A percentile compares a stretch with the other conserved stretches of the same genome.
Conservation (phyloP, 1,140 invertebrate species). For the Hormaphis cornu region DNA sequence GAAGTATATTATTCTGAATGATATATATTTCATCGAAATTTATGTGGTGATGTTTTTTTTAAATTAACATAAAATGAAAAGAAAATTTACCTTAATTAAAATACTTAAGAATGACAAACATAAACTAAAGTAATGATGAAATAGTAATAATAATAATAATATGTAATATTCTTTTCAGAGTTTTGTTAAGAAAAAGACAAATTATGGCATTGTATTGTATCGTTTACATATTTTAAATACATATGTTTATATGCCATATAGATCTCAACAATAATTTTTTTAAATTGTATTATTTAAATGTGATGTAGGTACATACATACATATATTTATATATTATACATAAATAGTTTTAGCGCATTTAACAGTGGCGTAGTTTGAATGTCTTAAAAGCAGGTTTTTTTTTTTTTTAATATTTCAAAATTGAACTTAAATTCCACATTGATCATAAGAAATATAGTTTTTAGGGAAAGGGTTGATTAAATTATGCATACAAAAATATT, state of each 20-base stretch:
- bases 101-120: slow-evolving; percentile 13
- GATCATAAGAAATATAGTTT: too few relatives aligned
- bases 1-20: slow-evolving; percentile 8
- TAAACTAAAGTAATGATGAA: slow-evolving; percentile 15
- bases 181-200: slow-evolving; percentile 17
- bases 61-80: slow-evolving; percentile 8
- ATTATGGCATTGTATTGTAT: slow-evolving; percentile 12
- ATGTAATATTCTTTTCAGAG: neutral
- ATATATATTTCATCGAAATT: slow-evolving; percentile 2
- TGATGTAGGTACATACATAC: too few relatives aligned
- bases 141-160: slow-evolving; percentile 13
- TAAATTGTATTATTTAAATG: slow-evolving; percentile 13
- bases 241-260: neutral
- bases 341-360: too few relatives aligned
- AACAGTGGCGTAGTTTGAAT: too few relatives aligned
- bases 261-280: slow-evolving; percentile 2
- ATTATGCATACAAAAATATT: too few relatives aligned
- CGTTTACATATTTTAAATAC: too few relatives aligned
- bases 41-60: neutral
- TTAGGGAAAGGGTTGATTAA: too few relatives aligned
- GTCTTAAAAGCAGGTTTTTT: too few relatives aligned
- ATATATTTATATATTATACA: too few relatives aligned
- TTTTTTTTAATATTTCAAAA: too few relatives aligned
- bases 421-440: too few relatives aligned
- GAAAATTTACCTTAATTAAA: slow-evolving; percentile 15